Evolutionary conservation across 1,140 invertebrate species (phyloP).

Genomic region (Argopecten irradians): DNA sequence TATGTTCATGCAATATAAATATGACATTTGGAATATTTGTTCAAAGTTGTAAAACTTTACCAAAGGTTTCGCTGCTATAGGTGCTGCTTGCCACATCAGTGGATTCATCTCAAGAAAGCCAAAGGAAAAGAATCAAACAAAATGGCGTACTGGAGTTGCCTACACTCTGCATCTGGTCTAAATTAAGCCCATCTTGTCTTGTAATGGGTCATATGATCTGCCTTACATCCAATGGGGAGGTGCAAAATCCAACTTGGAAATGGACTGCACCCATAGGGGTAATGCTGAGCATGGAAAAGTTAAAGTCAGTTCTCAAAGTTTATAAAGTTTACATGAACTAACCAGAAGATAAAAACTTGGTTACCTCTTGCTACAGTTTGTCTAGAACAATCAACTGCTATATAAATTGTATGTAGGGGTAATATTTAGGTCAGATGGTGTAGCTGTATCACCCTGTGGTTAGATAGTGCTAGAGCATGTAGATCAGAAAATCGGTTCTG

Average conservation of each 20-base stretch:
- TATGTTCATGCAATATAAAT: background rate
- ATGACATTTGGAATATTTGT: background rate
- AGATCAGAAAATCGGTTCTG: constrained; percentile 44
- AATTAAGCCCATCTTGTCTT: constrained; percentile 49
- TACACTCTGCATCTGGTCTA: constrained; percentile 46
- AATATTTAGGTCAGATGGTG: constrained; percentile 24
- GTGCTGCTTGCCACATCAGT: constrained; percentile 50
- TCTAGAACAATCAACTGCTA: background rate
- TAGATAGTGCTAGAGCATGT: constrained; percentile 29
- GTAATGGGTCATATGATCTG: constrained; percentile 49
- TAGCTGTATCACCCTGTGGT: constrained; percentile 28
- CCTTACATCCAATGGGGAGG: constrained; percentile 34
- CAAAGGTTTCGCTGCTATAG: constrained; percentile 48
- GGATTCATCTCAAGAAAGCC: constrained; percentile 40
- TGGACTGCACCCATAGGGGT: constrained; percentile 26
- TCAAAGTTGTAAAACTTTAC: constrained; percentile 36
- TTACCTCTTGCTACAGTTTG: background rate
- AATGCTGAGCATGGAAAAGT: background rate
- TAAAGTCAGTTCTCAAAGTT: constrained; percentile 6
- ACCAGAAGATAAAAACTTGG: background rate
- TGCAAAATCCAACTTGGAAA: constrained; percentile 31
- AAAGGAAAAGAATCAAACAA: constrained; percentile 37
- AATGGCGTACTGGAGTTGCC: constrained; percentile 36
- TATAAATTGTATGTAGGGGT: constrained; percentile 4
- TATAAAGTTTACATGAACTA: background rate